These are phyloP conservation scores for Zoanthus solanderi DNA, from an alignment of 92 coral and sea anemone genomes.

Conservation along the genomic window DNA sequence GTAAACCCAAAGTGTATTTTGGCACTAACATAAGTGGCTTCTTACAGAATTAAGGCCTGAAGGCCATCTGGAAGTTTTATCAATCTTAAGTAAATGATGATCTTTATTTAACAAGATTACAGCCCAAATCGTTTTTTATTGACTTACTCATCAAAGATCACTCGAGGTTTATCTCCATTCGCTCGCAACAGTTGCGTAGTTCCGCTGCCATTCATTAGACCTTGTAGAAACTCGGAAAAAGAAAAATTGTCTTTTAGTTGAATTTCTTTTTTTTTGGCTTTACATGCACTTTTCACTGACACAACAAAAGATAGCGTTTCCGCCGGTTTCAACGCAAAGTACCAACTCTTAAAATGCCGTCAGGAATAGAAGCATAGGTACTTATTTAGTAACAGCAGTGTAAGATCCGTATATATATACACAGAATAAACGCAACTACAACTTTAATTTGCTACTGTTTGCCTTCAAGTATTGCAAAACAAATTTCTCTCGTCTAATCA, in stretches of 20 bases:
- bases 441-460: not conserved
- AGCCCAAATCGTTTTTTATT: slow-evolving; percentile 15
- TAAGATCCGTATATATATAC: not conserved
- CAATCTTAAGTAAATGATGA: slow-evolving; percentile 32
- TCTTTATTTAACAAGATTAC: slow-evolving; percentile 26
- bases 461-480: no score
- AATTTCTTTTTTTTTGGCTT: slow-evolving; percentile 1
- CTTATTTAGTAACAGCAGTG: not conserved
- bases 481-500: no score
- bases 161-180: slow-evolving; percentile 6
- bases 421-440: not conserved
- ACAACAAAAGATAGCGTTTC: slow-evolving; percentile 23
- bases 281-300: slow-evolving; percentile 23
- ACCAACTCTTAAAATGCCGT: slow-evolving; percentile 32
- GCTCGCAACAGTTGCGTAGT: slow-evolving; percentile 1
- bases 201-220: slow-evolving; percentile 34
- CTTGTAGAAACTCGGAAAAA: slow-evolving; percentile 15
- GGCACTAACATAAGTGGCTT: not conserved
- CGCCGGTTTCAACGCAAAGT: slow-evolving; percentile 37
- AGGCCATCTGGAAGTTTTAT: slow-evolving; percentile 20
- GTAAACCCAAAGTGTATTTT: not conserved
- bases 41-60: not conserved
- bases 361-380: not conserved
- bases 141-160: slow-evolving; percentile 24
- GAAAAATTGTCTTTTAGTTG: slow-evolving; percentile 19